These are phyloP conservation scores for Rhea americana DNA, from an alignment of 2,113 vertebrate species.

Conservation along the genomic window DNA sequence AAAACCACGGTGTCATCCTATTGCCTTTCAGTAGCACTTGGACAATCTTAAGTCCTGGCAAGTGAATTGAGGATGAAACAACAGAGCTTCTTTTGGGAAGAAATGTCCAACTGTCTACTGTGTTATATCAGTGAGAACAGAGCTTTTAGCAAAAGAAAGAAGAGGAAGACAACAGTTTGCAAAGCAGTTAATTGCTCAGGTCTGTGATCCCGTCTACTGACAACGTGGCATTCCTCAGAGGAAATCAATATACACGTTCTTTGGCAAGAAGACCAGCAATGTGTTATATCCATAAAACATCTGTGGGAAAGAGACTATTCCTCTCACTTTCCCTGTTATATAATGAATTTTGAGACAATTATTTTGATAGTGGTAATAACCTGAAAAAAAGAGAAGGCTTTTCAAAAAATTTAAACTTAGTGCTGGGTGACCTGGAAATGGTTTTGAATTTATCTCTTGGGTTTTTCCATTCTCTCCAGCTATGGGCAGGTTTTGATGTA, in stretches of 20 bases:
- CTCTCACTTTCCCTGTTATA: background rate
- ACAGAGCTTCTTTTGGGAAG: background rate
- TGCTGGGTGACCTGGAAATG: background rate
- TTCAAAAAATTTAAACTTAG: background rate
- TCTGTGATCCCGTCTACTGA: background rate
- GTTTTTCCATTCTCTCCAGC: background rate
- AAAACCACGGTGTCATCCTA: fast-evolving
- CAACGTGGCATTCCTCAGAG: background rate
- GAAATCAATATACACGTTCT: background rate
- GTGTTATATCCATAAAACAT: background rate
- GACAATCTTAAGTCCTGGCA: background rate
- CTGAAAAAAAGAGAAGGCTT: background rate
- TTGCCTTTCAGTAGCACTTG: background rate
- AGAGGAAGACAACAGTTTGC: background rate
- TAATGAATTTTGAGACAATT: background rate
- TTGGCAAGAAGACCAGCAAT: background rate
- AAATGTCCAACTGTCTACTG: background rate
- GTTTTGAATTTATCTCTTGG: background rate
- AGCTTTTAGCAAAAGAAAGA: background rate
- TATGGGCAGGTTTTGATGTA: background rate
- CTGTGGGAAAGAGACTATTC: background rate
- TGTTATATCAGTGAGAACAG: background rate
- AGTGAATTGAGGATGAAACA: background rate
- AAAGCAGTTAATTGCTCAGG: background rate
- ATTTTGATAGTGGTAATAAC: background rate